These are phyloP conservation scores for Dicyrtomina minuta DNA, from an alignment of 2,888 invertebrate species.

Conservation along the genomic window DNA sequence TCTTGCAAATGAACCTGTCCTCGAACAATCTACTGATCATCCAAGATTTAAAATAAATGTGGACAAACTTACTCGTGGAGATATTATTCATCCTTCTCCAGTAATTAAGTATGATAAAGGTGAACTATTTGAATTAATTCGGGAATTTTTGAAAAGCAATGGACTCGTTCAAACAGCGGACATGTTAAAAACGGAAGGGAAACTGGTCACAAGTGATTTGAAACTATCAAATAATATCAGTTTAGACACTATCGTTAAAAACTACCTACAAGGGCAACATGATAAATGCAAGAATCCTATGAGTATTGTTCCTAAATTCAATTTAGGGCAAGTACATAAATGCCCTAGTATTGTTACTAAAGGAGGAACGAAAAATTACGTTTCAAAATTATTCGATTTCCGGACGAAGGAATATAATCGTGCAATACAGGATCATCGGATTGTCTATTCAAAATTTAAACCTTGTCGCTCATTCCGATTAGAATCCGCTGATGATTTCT, in stretches of 20 bases:
- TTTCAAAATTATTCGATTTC: conserved; percentile 38
- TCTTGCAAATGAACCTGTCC: conserved; percentile 29
- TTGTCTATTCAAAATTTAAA: conserved; percentile 80
- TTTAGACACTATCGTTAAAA: conserved; percentile 89
- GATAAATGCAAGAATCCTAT: conserved; percentile 97
- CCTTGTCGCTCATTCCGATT: conserved; percentile 57
- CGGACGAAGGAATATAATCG: conserved; percentile 36
- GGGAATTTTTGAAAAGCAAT: conserved; percentile 78
- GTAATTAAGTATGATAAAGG: conserved; percentile 87
- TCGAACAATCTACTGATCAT: conserved; percentile 32
- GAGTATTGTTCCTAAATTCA: conserved; percentile 62
- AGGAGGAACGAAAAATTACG: conserved; percentile 38
- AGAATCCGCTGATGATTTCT: conserved; percentile 57
- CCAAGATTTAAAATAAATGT: conserved; percentile 26
- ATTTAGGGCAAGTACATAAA: conserved; percentile 70
- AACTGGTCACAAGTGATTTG: conserved; percentile 54
- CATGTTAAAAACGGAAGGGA: conserved; percentile 74
- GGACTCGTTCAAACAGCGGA: conserved; percentile 74
- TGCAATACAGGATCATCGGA: conserved; percentile 20
- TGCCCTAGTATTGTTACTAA: conserved; percentile 69
- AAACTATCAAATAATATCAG: conserved; percentile 61
- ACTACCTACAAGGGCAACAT: conserved; percentile 96
- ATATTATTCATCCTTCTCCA: conserved; percentile 7
- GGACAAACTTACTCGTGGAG: conserved; percentile 21
- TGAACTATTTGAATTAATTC: conserved; percentile 87